Percentiles rank a stretch among this genome's conserved stretches.
phyloP scores from a whole-genome alignment of 2,113 vertebrate genomes.

The Todiramphus saurophagus region DNA sequence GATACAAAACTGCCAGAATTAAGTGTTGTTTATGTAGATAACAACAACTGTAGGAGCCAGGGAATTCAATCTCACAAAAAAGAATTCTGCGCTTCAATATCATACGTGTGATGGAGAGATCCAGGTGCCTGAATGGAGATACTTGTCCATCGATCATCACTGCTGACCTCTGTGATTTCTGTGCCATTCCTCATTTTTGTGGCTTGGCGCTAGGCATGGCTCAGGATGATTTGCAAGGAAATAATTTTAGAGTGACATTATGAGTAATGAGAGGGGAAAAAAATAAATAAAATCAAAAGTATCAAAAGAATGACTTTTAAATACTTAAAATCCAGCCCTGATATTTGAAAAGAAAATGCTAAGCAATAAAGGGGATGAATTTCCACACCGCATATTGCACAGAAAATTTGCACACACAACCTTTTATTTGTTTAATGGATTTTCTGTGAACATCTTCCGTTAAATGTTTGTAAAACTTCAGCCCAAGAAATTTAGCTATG shows the following conservation, averaged over 20 bases:
- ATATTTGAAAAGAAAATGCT: constrained; percentile 64
- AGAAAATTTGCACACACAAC: constrained; percentile 37
- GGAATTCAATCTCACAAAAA: neutral
- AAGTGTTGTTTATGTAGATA: neutral
- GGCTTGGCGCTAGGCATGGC: neutral
- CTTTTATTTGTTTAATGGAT: constrained; percentile 64
- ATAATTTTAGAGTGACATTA: neutral
- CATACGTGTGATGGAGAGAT: neutral
- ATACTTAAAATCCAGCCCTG: constrained; percentile 35
- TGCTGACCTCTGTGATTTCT: neutral
- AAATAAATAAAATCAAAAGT: neutral
- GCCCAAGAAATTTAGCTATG: constrained; percentile 47
- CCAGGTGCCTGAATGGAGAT: neutral
- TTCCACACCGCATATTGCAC: constrained; percentile 12
- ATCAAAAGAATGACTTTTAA: constrained; percentile 15
- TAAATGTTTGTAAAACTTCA: constrained; percentile 62
- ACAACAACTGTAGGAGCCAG: neutral
- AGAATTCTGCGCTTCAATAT: neutral
- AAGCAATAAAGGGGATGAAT: constrained; percentile 44
- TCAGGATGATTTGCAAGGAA: neutral
- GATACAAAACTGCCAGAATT: neutral
- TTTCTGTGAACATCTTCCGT: constrained; percentile 32
- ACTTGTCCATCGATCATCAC: neutral
- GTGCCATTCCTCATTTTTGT: neutral
- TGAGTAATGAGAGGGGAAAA: neutral